Base-by-base conservation (phyloP, 1,140 invertebrate species). In the Drosophila hydei region DNA sequence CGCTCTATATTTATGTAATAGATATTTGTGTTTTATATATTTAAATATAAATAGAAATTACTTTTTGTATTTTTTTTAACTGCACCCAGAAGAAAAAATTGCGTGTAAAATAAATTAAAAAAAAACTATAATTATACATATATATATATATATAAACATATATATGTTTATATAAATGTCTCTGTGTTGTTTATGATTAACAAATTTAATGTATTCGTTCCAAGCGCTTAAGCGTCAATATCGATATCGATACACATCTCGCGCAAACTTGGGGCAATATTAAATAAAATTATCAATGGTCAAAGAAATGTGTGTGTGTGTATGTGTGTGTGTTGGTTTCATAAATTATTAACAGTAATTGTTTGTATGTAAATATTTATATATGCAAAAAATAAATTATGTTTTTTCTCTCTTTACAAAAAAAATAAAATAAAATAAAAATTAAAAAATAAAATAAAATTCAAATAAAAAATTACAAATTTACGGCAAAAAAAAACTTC, bases 201-300 rank as follows among this genome's bases (percentile, higher is more conserved):
- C 30, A 71, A 58, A 47, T 56, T 75, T 63, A 54, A 61, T 60
- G 60, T 78, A 84, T 84, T 84, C 55, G 48, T 14, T 51, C 42
- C 42, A 63, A 12, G 38, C 33, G 40, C 21, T 40, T 30, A 30
- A 19, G 51, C 51, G 40, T 62, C 7, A 38, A 30, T 42, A 55
- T 62, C 40, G 42, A 54, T 61, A 56, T 59, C 23, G 33, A 61
- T 60, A 43, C 3, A 2, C 1, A 33, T 33, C 30, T 33, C 9
- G 3, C 30, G 30, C 30, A 33, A 11, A 33, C 8, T 27, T 27
- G 36, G 36, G 14, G 36, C 12, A 23, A 70, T 73, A 72, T 67
- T 75, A 77, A 77, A 89, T 85, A 89, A 79, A 90, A 84, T 75
- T 90, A 88, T 90, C 77, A 90, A 90, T 90, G 79, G 79, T 84